Conservation (phyloP, 2,113 vertebrate genomes). For the Hepsetus odoe region DNA sequence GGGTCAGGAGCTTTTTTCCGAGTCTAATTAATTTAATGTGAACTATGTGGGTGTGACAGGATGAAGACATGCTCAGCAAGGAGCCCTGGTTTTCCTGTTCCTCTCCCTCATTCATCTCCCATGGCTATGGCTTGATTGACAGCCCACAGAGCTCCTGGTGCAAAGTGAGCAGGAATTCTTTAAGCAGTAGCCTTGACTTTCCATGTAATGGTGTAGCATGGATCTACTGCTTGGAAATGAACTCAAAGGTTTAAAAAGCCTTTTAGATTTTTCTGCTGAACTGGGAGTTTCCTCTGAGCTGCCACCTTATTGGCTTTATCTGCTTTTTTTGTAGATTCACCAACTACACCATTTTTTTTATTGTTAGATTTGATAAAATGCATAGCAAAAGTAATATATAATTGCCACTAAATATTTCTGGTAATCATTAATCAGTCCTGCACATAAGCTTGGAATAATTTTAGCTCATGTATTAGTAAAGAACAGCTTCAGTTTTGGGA, state of each 20-base stretch:
- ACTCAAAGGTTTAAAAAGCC: background rate
- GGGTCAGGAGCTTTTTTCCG: constrained; percentile 42
- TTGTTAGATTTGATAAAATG: too few species aligned
- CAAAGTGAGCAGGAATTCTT: background rate
- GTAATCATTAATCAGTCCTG: too few species aligned
- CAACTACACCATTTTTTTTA: too few species aligned
- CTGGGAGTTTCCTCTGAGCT: background rate
- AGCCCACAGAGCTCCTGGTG: background rate
- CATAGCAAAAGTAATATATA: too few species aligned
- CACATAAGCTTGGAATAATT: too few species aligned
- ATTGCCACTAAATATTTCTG: too few species aligned
- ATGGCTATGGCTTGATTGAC: background rate
- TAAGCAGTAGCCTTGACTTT: background rate
- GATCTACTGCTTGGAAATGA: background rate
- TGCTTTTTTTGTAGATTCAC: too few species aligned
- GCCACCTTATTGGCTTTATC: background rate
- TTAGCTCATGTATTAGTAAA: too few species aligned
- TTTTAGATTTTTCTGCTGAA: background rate
- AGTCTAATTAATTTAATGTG: constrained; percentile 61
- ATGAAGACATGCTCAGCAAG: constrained; percentile 12
- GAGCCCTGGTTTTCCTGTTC: background rate
- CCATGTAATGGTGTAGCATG: background rate
- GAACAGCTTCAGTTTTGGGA: too few species aligned
- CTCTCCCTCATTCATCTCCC: background rate
- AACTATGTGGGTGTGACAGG: constrained; percentile 51